Percentiles rank a stretch among this genome's conserved stretches.
phyloP scores from a whole-genome alignment of 2,797 vertebrate genomes.

The Bovichtus diacanthus region DNA sequence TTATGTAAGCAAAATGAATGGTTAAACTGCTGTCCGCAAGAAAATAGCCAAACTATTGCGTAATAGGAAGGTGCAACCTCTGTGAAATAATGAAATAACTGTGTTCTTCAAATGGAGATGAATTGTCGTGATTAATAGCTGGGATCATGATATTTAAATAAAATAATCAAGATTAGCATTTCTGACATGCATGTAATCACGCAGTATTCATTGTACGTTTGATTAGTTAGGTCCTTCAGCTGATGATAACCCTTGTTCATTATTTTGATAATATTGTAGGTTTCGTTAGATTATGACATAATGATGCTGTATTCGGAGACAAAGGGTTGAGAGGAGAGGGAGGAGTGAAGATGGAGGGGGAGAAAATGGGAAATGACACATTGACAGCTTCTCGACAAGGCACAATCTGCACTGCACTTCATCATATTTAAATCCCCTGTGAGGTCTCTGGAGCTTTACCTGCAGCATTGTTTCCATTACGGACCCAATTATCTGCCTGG shows the following conservation, averaged over 20 bases:
- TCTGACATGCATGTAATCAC: constrained; percentile 32
- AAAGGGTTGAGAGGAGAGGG: background rate
- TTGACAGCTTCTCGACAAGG: constrained; percentile 62
- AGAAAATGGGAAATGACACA: constrained; percentile 58
- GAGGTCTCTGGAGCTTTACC: constrained; percentile 49
- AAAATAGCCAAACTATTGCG: background rate
- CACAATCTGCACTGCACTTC: constrained; percentile 55
- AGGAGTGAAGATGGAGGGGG: constrained; percentile 1
- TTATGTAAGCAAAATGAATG: background rate
- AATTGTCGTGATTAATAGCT: constrained; percentile 45
- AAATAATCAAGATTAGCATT: constrained; percentile 54
- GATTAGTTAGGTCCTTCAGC: constrained; percentile 33
- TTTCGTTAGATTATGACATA: constrained; percentile 41
- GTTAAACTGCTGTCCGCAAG: background rate
- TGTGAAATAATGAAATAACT: constrained; percentile 1
- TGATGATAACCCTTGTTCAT: constrained; percentile 54
- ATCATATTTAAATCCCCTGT: constrained; percentile 63
- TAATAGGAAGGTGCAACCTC: background rate
- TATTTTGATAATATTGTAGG: constrained; percentile 39
- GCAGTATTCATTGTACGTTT: constrained; percentile 27
- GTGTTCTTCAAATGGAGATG: constrained; percentile 16
- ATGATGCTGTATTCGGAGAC: constrained; percentile 10
- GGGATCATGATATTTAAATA: constrained; percentile 27
- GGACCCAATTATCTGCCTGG: constrained; percentile 65
- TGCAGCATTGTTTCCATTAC: constrained; percentile 67